phyloP scores from a whole-genome alignment of 2,113 vertebrate species.

The Anseranas semipalmata region DNA sequence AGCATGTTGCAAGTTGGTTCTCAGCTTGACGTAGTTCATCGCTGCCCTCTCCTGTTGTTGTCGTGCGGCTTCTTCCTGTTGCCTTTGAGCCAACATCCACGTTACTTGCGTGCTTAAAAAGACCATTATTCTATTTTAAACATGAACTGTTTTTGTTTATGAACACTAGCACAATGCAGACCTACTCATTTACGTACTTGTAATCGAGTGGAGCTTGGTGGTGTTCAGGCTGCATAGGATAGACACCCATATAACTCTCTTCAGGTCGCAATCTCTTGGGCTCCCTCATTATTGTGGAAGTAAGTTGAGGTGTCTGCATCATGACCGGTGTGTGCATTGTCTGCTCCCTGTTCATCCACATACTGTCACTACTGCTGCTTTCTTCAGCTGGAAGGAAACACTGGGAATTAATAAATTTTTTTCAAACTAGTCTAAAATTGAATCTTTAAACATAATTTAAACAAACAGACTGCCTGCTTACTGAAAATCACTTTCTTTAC shows the following conservation, averaged over 20 bases:
- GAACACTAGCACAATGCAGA: constrained; percentile 67
- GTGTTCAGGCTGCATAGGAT: constrained; percentile 92
- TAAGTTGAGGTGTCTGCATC: constrained; percentile 95
- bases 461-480: neutral
- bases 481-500: neutral
- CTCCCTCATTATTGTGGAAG: constrained; percentile 96
- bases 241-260: constrained; percentile 93
- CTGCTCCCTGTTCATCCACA: constrained; percentile 92
- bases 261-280: constrained; percentile 92
- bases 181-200: constrained; percentile 86
- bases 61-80: constrained; percentile 90
- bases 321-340: constrained; percentile 93
- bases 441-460: neutral
- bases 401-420: neutral
- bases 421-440: neutral
- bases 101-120: constrained; percentile 95
- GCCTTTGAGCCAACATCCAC: constrained; percentile 99
- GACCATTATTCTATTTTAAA: constrained; percentile 82
- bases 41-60: constrained; percentile 96
- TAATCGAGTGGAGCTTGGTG: constrained; percentile 95
- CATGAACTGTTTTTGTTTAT: constrained; percentile 69
- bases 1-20: constrained; percentile 97
- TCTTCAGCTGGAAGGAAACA: constrained; percentile 84
- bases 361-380: constrained; percentile 91
- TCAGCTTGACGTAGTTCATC: constrained; percentile 98